phyloP scores from a whole-genome alignment of 2,797 vertebrate genomes.

The Intellagama lesueurii region DNA sequence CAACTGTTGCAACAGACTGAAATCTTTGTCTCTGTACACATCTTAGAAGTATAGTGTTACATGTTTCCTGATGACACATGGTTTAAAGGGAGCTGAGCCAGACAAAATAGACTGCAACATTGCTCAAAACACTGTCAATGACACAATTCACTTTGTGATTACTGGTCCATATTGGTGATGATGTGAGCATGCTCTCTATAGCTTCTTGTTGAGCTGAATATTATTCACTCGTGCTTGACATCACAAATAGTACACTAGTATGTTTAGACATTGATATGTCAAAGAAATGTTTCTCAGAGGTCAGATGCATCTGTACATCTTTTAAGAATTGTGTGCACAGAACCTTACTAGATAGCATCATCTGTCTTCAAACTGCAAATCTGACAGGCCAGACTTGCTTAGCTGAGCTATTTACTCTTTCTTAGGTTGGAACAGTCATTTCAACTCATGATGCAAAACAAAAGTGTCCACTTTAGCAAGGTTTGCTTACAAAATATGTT shows the following conservation, averaged over 20 bases:
- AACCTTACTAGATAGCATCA: constrained; percentile 8
- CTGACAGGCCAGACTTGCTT: not conserved
- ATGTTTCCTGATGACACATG: not conserved
- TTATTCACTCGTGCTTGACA: constrained; percentile 8
- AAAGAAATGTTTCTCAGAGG: not conserved
- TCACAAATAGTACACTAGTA: constrained; percentile 26
- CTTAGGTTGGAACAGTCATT: constrained; percentile 8
- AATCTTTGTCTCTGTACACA: constrained; percentile 13
- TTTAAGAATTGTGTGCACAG: constrained; percentile 35
- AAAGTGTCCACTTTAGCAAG: constrained; percentile 17
- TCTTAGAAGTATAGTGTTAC: constrained; percentile 7
- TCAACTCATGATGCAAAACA: constrained; percentile 28
- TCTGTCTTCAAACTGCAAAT: constrained; percentile 14
- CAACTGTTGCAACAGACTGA: constrained; percentile 21
- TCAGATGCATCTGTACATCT: not conserved
- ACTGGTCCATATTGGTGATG: not conserved
- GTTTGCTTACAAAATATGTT: constrained; percentile 1
- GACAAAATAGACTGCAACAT: constrained; percentile 4
- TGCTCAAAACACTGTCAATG: constrained; percentile 23
- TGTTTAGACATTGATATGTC: constrained; percentile 36
- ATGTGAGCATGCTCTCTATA: not conserved
- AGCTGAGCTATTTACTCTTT: constrained; percentile 34
- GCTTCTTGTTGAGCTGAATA: constrained; percentile 28
- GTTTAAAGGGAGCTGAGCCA: constrained; percentile 35
- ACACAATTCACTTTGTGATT: not conserved